Percentiles rank a stretch among this genome's conserved stretches.
Conservation (phyloP, 2,113 vertebrate species). For the Syngnathus scovelli region DNA sequence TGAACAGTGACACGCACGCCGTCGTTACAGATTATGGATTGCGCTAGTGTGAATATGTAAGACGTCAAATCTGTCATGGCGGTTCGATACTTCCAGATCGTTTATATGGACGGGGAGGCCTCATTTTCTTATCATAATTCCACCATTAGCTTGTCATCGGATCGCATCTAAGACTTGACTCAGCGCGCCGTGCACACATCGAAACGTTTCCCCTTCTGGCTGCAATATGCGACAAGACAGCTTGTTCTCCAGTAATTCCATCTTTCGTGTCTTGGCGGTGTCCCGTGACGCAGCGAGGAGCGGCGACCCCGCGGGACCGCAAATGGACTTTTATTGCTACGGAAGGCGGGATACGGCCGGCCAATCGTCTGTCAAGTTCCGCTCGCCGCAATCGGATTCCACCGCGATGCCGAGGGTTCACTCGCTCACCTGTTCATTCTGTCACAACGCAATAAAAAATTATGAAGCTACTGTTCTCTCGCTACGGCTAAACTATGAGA, state of each 20-base stretch:
- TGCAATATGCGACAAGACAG: slow-evolving; percentile 22
- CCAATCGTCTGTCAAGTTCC: slow-evolving; percentile 28
- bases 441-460: slow-evolving; percentile 13
- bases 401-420: slow-evolving; percentile 15
- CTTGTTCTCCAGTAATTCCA: slow-evolving; percentile 34
- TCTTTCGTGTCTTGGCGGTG: slow-evolving; percentile 30
- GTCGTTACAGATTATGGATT: not conserved
- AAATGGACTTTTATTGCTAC: slow-evolving; percentile 18
- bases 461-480: no score
- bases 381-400: slow-evolving; percentile 27
- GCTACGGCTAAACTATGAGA: no score
- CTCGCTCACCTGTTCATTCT: slow-evolving; percentile 30
- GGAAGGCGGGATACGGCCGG: slow-evolving; percentile 19
- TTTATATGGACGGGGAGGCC: no score
- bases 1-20: not conserved
- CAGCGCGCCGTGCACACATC: not conserved
- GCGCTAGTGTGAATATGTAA: not conserved
- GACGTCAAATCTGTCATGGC: not conserved
- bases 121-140: no score
- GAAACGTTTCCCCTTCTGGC: slow-evolving; percentile 13
- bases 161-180: slow-evolving; percentile 7
- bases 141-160: not conserved
- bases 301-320: slow-evolving; percentile 13
- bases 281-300: slow-evolving; percentile 7
- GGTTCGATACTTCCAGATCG: not conserved